phyloP scores from a whole-genome alignment of 2,113 vertebrate genomes.

The Bettongia penicillata region DNA sequence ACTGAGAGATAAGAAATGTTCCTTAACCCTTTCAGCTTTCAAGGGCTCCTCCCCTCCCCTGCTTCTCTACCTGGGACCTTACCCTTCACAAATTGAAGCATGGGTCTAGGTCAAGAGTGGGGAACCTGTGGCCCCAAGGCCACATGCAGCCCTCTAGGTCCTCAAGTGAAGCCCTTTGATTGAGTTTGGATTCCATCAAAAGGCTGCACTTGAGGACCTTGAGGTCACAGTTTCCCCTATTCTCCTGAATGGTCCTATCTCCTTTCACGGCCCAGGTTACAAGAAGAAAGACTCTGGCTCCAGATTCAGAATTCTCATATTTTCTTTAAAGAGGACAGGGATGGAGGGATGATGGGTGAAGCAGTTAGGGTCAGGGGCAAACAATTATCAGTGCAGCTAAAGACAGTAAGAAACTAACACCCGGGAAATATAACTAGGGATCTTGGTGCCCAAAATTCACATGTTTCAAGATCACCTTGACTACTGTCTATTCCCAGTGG shows the following conservation, averaged over 20 bases:
- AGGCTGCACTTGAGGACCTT: no score
- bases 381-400: slow-evolving; percentile 1
- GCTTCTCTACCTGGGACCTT: neutral
- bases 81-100: neutral
- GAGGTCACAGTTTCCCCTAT: neutral
- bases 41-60: neutral
- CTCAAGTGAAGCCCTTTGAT: no score
- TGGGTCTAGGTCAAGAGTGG: neutral
- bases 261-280: neutral
- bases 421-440: slow-evolving; percentile 25
- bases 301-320: slow-evolving; percentile 9
- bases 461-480: slow-evolving; percentile 14
- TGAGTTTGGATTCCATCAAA: no score
- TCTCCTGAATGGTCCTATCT: neutral
- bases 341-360: neutral
- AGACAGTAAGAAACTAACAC: neutral
- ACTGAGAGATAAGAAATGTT: neutral
- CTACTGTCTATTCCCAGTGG: neutral
- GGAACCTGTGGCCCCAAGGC: no score
- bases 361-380: slow-evolving; percentile 5
- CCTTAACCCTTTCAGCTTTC: neutral
- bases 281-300: slow-evolving; percentile 39
- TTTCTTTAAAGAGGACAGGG: slow-evolving; percentile 45
- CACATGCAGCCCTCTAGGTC: no score
- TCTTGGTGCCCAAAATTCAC: neutral